Conservation (phyloP, 2,113 vertebrate species). For the Oryzias melastigma region DNA sequence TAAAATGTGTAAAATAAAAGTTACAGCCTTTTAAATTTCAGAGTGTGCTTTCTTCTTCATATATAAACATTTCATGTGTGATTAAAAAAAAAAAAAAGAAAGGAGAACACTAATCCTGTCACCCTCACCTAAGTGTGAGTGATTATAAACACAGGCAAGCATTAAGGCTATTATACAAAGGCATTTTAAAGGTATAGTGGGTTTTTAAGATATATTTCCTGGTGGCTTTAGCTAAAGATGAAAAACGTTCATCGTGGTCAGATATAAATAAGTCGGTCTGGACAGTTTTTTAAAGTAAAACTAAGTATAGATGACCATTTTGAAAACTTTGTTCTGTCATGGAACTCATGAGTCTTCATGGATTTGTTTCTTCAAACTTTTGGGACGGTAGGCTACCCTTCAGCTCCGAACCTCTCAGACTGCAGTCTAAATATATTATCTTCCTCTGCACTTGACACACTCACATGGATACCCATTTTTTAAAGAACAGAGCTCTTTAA, state of each 20-base stretch:
- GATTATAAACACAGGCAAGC: background rate
- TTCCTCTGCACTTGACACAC: slow-evolving; percentile 46
- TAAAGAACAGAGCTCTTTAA: slow-evolving; percentile 20
- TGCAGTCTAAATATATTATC: slow-evolving; percentile 27
- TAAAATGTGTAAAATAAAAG: slow-evolving; percentile 40
- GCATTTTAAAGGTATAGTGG: background rate
- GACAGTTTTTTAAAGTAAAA: no score
- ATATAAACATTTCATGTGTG: slow-evolving; percentile 22
- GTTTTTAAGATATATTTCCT: background rate
- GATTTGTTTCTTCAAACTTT: no score
- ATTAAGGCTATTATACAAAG: background rate
- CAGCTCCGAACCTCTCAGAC: no score
- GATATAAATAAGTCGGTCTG: slow-evolving; percentile 16
- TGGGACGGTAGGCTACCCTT: no score
- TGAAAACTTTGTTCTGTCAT: no score
- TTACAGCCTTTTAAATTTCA: slow-evolving; percentile 10
- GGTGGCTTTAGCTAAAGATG: background rate
- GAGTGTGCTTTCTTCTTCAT: slow-evolving; percentile 25
- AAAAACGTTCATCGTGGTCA: background rate
- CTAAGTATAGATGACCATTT: no score
- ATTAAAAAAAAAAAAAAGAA: no score
- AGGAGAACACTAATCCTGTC: background rate
- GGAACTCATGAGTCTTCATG: no score
- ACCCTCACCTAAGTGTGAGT: no score
- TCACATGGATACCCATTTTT: slow-evolving; percentile 9